phyloP scores from a whole-genome alignment of 2,113 vertebrate genomes.

The Engystomops pustulosus region DNA sequence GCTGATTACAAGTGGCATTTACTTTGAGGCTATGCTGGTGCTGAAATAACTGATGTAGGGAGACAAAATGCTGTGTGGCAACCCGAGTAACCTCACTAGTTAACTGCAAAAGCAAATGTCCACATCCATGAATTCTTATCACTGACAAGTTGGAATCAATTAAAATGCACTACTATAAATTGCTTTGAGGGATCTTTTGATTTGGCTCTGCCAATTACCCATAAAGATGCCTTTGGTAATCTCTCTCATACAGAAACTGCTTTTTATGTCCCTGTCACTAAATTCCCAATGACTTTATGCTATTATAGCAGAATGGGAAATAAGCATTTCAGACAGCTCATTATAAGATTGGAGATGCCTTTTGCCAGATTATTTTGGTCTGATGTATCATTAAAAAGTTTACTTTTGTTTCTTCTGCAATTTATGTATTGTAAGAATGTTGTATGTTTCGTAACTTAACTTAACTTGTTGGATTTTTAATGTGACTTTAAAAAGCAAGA shows the following conservation, averaged over 20 bases:
- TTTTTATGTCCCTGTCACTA: conserved; percentile 15
- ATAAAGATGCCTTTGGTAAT: conserved; percentile 24
- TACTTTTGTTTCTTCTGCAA: neutral
- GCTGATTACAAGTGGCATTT: conserved; percentile 53
- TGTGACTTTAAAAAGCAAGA: too few relatives aligned
- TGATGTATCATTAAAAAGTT: conserved; percentile 16
- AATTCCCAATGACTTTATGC: conserved; percentile 22
- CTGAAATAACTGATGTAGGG: conserved; percentile 41
- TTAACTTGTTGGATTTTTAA: too few relatives aligned
- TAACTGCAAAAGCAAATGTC: conserved; percentile 25
- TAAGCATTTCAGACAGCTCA: conserved; percentile 11
- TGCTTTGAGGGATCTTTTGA: conserved; percentile 47
- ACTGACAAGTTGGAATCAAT: conserved; percentile 38
- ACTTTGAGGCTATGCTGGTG: conserved; percentile 47
- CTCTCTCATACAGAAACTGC: conserved; percentile 5
- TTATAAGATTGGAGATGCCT: conserved; percentile 30
- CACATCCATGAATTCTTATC: conserved; percentile 53
- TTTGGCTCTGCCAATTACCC: conserved; percentile 50
- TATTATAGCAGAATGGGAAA: neutral
- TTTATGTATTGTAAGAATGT: too few relatives aligned
- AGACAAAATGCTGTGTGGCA: neutral
- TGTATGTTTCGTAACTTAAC: too few relatives aligned
- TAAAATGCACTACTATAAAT: conserved; percentile 35
- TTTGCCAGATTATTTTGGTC: conserved; percentile 3
- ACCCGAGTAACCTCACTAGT: conserved; percentile 27